Percentiles rank a stretch among this genome's conserved stretches.
phyloP scores from a whole-genome alignment of 1,140 invertebrate genomes.

The Formica exsecta region DNA sequence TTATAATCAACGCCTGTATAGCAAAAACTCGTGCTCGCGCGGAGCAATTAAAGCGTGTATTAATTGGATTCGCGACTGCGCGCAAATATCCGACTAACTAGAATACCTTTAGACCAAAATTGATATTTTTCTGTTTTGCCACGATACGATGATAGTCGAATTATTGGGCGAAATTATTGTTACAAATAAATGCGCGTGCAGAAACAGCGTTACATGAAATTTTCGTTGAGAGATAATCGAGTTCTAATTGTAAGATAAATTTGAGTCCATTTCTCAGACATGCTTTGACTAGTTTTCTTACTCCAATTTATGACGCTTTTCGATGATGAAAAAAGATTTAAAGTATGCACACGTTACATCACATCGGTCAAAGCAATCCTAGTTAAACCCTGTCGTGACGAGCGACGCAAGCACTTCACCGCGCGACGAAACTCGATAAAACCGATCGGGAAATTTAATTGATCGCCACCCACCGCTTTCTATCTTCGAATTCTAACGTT shows the following conservation, averaged over 20 bases:
- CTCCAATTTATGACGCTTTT: neutral
- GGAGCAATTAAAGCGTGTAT: constrained; percentile 54
- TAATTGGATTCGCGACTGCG: constrained; percentile 53
- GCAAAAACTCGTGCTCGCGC: constrained; percentile 11
- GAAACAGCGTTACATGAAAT: neutral
- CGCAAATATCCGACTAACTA: constrained; percentile 40
- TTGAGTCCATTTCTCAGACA: neutral
- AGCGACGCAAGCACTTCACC: neutral
- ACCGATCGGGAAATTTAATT: constrained; percentile 59
- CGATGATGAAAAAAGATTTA: neutral
- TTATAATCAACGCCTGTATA: constrained; percentile 49
- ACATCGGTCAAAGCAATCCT: constrained; percentile 20
- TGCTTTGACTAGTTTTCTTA: neutral
- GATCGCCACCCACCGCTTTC: constrained; percentile 15
- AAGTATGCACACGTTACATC: neutral
- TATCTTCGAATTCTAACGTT: neutral
- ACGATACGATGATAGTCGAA: neutral
- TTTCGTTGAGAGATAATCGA: neutral
- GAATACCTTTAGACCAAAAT: neutral
- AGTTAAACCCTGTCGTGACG: constrained; percentile 29
- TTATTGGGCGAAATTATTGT: neutral
- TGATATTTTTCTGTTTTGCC: constrained; percentile 38
- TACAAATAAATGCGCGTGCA: neutral
- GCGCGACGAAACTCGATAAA: constrained; percentile 47
- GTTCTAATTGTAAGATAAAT: constrained; percentile 18